Evolutionary conservation across 2,888 invertebrate genomes (phyloP), one percentile per base, ranked within the genome.

Genomic region (Saturnia japonica): DNA sequence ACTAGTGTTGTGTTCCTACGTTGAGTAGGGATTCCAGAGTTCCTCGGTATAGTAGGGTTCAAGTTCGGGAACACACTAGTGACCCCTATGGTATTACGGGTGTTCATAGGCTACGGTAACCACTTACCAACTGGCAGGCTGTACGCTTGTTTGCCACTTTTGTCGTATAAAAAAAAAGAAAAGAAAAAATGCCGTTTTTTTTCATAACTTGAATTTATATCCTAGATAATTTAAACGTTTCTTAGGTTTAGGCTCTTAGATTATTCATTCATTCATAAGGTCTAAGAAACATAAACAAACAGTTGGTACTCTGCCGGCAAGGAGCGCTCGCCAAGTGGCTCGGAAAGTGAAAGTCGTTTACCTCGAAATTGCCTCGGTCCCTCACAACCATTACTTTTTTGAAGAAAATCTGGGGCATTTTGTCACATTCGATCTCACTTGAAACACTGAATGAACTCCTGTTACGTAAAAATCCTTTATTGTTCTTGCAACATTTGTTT

Each of bases 321-420:
- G 45, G 71, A 69, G 60, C 14, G 40, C 57, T 57, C 75, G 71
- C 54, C 62, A 70, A 69, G 70, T 62, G 62, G 68, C 67, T 70
- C 72, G 78, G 84, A 88, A 90, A 93, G 93, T 91, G 92, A 93
- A 94, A 94, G 93, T 90, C 69, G 85, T 91, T 93, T 79, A 94
- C 93, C 93, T 94, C 93, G 89, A 86, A 88, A 80, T 89, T 80
- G 75, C 86, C 87, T 76, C 91, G 92, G 73, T 93, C 91, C 86
- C 86, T 87, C 79, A 94, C 87, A 81, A 93, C 89, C 93, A 94
- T 93, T 75, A 94, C 93, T 89, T 93, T 94, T 93, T 93, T 93
- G 82, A 94, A 94, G 89, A 93, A 94, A 89, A 94, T 90, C 89
- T 93, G 93, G 84, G 93, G 93, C 93, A 94, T 94, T 80, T 73